Conservation (phyloP, 2,113 vertebrate genomes). For the Oxygymnocypris stewartii region DNA sequence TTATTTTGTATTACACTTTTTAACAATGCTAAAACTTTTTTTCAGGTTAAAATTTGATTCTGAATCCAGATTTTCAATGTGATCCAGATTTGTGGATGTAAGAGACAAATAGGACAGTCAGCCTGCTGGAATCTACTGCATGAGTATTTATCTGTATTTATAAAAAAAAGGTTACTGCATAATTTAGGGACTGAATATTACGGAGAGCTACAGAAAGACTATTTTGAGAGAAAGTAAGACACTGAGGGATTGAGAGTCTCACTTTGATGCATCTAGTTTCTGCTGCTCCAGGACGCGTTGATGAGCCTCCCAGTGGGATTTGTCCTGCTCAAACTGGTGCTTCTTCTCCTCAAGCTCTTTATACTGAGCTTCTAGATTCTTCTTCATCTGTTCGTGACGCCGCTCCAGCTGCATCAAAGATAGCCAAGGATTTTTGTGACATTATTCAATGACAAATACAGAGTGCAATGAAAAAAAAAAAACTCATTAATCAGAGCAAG, state of each 20-base stretch:
- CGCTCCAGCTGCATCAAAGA: constrained; percentile 72
- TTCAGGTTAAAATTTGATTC: neutral
- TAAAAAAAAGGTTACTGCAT: neutral
- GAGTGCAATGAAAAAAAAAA: neutral
- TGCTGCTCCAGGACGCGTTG: constrained; percentile 81
- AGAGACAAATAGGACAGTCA: neutral
- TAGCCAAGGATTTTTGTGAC: neutral
- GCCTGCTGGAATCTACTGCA: neutral
- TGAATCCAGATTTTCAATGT: neutral
- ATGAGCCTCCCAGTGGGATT: constrained; percentile 77
- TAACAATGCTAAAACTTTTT: neutral
- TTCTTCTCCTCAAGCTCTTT: constrained; percentile 82
- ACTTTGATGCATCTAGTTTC: constrained; percentile 81
- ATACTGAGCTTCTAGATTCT: constrained; percentile 81
- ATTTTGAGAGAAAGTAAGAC: neutral
- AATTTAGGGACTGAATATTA: constrained; percentile 17
- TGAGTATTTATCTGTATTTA: neutral
- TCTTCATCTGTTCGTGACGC: constrained; percentile 81
- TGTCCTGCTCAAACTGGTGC: constrained; percentile 77
- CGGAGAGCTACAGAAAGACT: constrained; percentile 6
- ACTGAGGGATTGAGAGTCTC: constrained; percentile 51
- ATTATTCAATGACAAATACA: neutral
- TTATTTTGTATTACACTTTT: neutral
- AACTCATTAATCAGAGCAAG: neutral
- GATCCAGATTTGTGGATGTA: neutral